Evolutionary conservation across 1,140 invertebrate genomes (phyloP), one percentile per base, ranked within the genome.

Genomic region (Aphelenchoides besseyi): DNA sequence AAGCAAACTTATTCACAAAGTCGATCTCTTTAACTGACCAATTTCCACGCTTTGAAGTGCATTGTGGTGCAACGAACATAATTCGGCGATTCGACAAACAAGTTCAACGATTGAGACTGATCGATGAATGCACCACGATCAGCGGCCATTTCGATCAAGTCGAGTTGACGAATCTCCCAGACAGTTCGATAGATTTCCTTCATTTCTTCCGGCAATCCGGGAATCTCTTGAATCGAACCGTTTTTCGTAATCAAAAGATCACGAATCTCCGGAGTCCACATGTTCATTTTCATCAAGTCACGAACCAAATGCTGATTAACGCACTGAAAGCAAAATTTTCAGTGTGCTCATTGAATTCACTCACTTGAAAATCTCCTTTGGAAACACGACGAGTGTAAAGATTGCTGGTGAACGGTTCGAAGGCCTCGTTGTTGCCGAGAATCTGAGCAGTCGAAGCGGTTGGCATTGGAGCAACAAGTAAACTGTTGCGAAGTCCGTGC

Each of bases 401-500:
- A 83, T 98, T 98, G 29, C 91, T 95, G 0, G 94, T 97, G 84
- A 97, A 98, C 0, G 95, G 92, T 86, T 98, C 95, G 82, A 97
- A 92, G 0, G 92, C 92, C 86, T 98, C 95, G 86, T 97, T 98
- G 80, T 98, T 98, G 3, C 95, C 95, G 29, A 98, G 88, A 82
- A 98, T 98, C 87, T 98, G 95, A 3, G 95, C 95, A 0, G 95
- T 98, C 1, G 94, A 97, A 9, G 95, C 95, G 8, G 95, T 98
- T 0, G 95, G 95, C 95, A 98, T 98, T 0, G 95, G 94, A 0
- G 95, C 94, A 52, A 98, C 75, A 2, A 98, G 86, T 9, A 98
- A 87, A 3, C 93, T 96, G 87, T 98, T 98, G 59, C 95, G 87
- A 0, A 98, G 87, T 29, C 96, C 95, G 87, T 93, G 88, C 85